Evolutionary conservation across 2,888 invertebrate genomes (phyloP).

Genomic region (Drosophila cracens): DNA sequence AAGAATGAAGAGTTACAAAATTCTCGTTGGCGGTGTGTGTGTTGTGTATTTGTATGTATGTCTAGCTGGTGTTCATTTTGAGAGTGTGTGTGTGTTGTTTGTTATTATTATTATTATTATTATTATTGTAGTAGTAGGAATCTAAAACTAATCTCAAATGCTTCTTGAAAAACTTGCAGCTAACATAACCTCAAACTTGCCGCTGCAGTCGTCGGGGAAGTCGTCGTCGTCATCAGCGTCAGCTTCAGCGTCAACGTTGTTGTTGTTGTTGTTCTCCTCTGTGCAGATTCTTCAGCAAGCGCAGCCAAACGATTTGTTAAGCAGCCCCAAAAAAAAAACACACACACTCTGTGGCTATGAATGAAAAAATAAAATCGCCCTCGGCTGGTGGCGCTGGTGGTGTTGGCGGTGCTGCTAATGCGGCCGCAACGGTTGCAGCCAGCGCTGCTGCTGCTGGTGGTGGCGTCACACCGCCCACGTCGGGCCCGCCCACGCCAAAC

Average conservation of each 20-base stretch:
- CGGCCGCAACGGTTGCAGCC: conserved; percentile 49
- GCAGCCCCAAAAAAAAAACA: conserved; percentile 52
- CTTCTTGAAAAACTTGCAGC: conserved; percentile 70
- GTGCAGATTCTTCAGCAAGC: conserved; percentile 60
- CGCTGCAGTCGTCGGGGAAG: conserved; percentile 83
- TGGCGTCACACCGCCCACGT: conserved; percentile 74
- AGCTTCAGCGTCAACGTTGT: conserved; percentile 52
- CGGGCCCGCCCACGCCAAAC: conserved; percentile 77
- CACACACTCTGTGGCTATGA: conserved; percentile 65
- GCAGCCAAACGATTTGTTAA: conserved; percentile 69
- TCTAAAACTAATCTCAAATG: conserved; percentile 40
- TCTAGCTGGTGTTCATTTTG: conserved; percentile 15
- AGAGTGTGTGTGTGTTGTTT: conserved; percentile 26
- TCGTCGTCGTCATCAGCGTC: conserved; percentile 74
- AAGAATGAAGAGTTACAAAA: conserved; percentile 63
- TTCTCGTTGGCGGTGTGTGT: conserved; percentile 21
- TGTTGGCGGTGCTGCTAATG: conserved; percentile 26
- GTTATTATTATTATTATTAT: conserved; percentile 5
- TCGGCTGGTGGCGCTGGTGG: conserved; percentile 74
- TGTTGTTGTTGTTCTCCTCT: conserved; percentile 66
- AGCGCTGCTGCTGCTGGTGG: conserved; percentile 47
- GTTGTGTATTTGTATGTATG: conserved; percentile 15
- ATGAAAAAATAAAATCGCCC: conserved; percentile 85
- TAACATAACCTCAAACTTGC: conserved; percentile 80
- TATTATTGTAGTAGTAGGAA: conserved; percentile 9